Base-by-base conservation (phyloP, 1,140 invertebrate species). In the Dendroctonus valens region DNA sequence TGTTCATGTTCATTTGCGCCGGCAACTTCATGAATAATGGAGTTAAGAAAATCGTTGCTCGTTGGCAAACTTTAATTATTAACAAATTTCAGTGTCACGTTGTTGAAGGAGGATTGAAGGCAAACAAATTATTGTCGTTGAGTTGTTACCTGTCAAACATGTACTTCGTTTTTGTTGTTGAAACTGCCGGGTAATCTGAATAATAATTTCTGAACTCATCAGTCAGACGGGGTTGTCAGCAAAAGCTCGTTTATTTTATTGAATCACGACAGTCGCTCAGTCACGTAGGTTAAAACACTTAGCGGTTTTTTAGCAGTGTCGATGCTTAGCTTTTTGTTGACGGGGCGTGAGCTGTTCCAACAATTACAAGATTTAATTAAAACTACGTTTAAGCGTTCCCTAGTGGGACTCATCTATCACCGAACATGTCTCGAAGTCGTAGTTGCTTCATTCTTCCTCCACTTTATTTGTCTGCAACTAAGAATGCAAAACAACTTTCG, bases 361-460 rank as follows among this genome's bases (percentile, higher is more conserved):
- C 75, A 78, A 78, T 78, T 78, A 78, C 76, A 70, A 75, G 75
- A 77, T 78, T 78, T 78, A 78, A 78, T 78, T 78, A 78, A 78
- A 78, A 78, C 75, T 77, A 74, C 72, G 76, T 69, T 74, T 72
- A 71, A 74, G 72, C 71, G 71, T 67, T 73, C 72, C 72, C 74
- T 76, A 68, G 69, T 72, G 73, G 72, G 75, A 75, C 72, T 75
- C 75, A 77, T 78, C 76, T 77, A 78, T 78, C 76, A 78, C 74
- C 70, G 71, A 74, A 75, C 72, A 69, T 75, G 73, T 75, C 74
- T 75, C 66, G 67, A 67, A 52, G 48, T 42, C 67, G 67, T 70
- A 41, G 39, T 41, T 63, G 65, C 40, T 64, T 72, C 69, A 75
- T 76, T 76, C 74, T 77, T 75, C 70, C 69, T 70, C 68, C 68